Evolutionary conservation across 1,140 invertebrate genomes (phyloP), one percentile per base, ranked within the genome.

Genomic region (Alviniconcha marisindica): DNA sequence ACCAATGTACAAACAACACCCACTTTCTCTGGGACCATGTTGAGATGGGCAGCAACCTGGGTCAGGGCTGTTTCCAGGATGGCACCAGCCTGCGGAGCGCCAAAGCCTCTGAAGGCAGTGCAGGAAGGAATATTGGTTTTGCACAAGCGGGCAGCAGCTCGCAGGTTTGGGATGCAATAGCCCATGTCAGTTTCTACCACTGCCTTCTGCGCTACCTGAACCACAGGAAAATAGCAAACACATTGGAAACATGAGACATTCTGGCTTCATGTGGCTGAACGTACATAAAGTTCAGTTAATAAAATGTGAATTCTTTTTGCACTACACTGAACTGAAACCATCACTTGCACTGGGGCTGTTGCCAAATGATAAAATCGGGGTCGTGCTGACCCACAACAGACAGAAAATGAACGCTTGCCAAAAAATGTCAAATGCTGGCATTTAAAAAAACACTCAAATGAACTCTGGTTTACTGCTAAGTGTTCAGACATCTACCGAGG

Each of bases 41-140:
- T 76, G 3, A 93, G 85, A 38, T 85, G 85, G 40, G 82, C 44
- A 31, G 93, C 90, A 10, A 93, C 88, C 48, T 93, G 83, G 40
- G 85, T 84, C 21, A 94, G 87, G 15, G 89, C 89, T 14, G 82
- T 88, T 83, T 94, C 93, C 40, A 85, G 81, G 1, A 93, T 77
- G 83, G 92, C 88, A 82, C 90, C 88, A 1, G 86, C 89, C 86
- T 94, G 93, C n/a, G 93, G 92, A 33, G 87, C 88, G 56, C 93
- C 93, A 89, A 93, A 94, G 10, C 92, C 93, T 44, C 93, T 77
- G 86, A 94, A 93, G 0, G 93, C 93, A 60, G 93, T 94, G 83
- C 93, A 93, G 18, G 92, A 93, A n/a, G 88, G 86, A 36, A 90
- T 89, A 84, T 94, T 94, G 10, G 93, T 94, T 76, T 91, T 91